Percentiles rank a stretch among this genome's conserved stretches.
phyloP scores from a whole-genome alignment of 2,113 vertebrate species.

The Tetrax tetrax region DNA sequence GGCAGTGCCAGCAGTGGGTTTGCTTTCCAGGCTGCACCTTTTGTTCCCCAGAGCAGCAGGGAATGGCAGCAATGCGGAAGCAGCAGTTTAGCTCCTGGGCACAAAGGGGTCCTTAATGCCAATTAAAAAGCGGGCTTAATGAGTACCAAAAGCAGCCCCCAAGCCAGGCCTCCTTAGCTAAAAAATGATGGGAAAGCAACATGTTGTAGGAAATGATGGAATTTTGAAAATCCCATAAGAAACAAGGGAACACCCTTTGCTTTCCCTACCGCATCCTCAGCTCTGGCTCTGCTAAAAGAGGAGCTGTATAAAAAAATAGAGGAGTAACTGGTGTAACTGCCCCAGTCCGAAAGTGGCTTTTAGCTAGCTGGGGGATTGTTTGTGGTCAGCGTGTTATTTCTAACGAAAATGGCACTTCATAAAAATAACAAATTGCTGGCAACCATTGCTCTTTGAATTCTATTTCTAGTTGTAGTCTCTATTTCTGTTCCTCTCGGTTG shows the following conservation, averaged over 20 bases:
- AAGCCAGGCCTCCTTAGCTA: constrained; percentile 24
- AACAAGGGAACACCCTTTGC: constrained; percentile 40
- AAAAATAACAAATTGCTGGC: constrained; percentile 70
- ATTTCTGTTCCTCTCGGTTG: constrained; percentile 68
- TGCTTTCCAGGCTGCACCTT: constrained; percentile 49
- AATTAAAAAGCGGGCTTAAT: constrained; percentile 54
- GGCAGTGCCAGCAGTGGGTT: neutral
- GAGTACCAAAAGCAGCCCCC: constrained; percentile 30
- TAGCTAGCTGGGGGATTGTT: constrained; percentile 29
- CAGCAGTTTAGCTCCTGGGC: constrained; percentile 35
- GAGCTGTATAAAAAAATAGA: neutral
- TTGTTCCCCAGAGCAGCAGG: constrained; percentile 16
- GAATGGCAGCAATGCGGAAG: constrained; percentile 47
- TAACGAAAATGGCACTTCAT: constrained; percentile 61
- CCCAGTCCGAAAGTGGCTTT: neutral
- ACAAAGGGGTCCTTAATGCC: constrained; percentile 53
- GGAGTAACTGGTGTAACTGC: neutral
- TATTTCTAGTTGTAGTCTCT: constrained; percentile 58
- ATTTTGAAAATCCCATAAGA: constrained; percentile 53
- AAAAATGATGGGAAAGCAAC: constrained; percentile 3
- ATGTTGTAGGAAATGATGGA: constrained; percentile 56
- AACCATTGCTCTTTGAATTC: constrained; percentile 62
- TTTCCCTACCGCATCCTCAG: constrained; percentile 8
- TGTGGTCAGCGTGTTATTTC: constrained; percentile 60
- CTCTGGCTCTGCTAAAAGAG: neutral